Base-by-base conservation (phyloP, 2,113 vertebrate genomes). In the Misgurnus anguillicaudatus region DNA sequence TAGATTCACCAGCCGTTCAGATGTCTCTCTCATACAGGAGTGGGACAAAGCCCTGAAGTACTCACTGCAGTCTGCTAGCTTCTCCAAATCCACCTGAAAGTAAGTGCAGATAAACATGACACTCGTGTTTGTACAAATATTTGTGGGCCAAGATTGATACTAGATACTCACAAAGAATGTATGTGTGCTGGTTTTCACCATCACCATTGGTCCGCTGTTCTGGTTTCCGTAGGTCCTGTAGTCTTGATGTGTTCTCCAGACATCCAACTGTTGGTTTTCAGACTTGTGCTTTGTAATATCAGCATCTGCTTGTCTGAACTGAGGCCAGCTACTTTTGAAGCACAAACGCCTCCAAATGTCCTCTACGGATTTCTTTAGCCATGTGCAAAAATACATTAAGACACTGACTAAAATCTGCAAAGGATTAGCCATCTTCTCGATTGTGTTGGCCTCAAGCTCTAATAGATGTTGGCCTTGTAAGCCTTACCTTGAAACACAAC, bases 11-110 rank as follows among this genome's bases (percentile, higher is more conserved):
- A 87, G 73, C 9, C 81, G 80, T 55, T 91, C 91, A 1, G 79
- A 78, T 0, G 85, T 90, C 85, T 94, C 94, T 80, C 84, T 91
- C 93, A 94, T 94, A 19, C 78, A 85, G 58, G 92, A 94, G 42
- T 86, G 88, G n/a, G 88, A 91, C 80, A 94, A 83, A 36, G 90
- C 93, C 61, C 82, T 70, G 80, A 93, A 94, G 69, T 93, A 94
- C 24, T 90, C 90, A 1, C 92, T 93, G 80, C 81, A 89, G 45
- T 87, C 82, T 0, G 88, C 88, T 53, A 94, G 89, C 61, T 67
- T 88, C n/a, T 69, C 69, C 17, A 94, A 82, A 47, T 92, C 89
- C 73, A 89, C 93, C 92, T 93, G 17, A 6, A 75, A 75, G 48
- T n/a, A 53, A 71, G 45, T 36, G 24, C 8, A 60, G 45, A n/a